Conservation (phyloP, 2,888 invertebrate genomes). For the Lasius fuliginosus region DNA sequence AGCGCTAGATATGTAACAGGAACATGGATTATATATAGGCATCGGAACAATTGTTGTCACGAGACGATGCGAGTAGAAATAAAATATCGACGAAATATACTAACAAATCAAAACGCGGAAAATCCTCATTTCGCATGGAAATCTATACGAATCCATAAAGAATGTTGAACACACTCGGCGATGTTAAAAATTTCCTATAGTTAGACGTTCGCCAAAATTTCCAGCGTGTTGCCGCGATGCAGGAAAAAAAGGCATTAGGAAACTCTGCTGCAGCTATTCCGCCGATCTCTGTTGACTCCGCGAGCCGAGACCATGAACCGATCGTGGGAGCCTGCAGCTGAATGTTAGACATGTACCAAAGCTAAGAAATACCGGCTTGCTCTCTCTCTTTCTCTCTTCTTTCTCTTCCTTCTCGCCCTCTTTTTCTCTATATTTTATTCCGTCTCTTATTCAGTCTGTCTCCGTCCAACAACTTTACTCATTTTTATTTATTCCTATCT, state of each 20-base stretch:
- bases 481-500: constrained; percentile 26
- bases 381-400: constrained; percentile 44
- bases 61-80: neutral
- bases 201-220: constrained; percentile 35
- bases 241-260: constrained; percentile 58
- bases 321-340: constrained; percentile 81
- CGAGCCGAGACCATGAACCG: constrained; percentile 82
- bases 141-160: neutral
- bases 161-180: neutral
- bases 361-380: constrained; percentile 67
- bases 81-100: neutral
- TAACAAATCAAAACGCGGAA: neutral
- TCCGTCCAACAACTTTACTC: constrained; percentile 24
- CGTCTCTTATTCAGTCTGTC: neutral
- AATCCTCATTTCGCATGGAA: neutral
- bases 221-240: constrained; percentile 23
- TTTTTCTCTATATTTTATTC: constrained; percentile 19
- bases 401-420: constrained; percentile 26
- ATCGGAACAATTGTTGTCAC: neutral
- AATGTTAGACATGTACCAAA: constrained; percentile 67
- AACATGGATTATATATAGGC: neutral
- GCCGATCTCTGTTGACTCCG: constrained; percentile 67
- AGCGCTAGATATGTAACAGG: neutral
- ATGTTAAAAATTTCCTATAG: neutral
- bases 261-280: constrained; percentile 61